phyloP scores from a whole-genome alignment of 2,888 invertebrate genomes.

The Allygus modestus region DNA sequence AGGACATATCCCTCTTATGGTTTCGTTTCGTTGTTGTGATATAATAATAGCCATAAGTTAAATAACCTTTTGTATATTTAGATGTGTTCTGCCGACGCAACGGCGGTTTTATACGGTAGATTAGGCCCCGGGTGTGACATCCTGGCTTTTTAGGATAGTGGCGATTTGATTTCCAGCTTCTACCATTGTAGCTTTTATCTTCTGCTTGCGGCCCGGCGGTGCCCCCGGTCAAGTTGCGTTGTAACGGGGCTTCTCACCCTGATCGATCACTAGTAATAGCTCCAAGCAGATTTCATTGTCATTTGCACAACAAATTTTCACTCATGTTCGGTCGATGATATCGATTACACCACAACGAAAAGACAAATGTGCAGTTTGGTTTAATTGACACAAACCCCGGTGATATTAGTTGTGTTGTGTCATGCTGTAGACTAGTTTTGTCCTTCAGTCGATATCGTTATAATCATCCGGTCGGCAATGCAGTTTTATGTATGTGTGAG shows the following conservation, averaged over 20 bases:
- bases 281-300: not conserved
- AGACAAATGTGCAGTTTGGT: not conserved
- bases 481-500: not conserved
- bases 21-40: constrained; percentile 69
- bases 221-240: constrained; percentile 42
- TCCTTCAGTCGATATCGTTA: not conserved
- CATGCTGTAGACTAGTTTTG: not conserved
- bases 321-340: not conserved
- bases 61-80: constrained; percentile 53
- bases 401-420: not conserved
- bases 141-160: constrained; percentile 46
- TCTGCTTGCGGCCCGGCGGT: constrained; percentile 23
- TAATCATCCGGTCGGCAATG: no score
- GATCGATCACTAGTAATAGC: not conserved
- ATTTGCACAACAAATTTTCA: not conserved
- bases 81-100: constrained; percentile 42
- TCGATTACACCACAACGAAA: not conserved
- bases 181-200: constrained; percentile 3
- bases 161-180: constrained; percentile 42
- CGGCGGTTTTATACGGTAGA: constrained; percentile 45
- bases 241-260: not conserved
- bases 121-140: not conserved
- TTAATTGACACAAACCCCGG: not conserved
- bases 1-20: constrained; percentile 68
- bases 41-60: constrained; percentile 68